phyloP scores from a whole-genome alignment of 2,113 vertebrate species.

The Muntiacus reevesi region DNA sequence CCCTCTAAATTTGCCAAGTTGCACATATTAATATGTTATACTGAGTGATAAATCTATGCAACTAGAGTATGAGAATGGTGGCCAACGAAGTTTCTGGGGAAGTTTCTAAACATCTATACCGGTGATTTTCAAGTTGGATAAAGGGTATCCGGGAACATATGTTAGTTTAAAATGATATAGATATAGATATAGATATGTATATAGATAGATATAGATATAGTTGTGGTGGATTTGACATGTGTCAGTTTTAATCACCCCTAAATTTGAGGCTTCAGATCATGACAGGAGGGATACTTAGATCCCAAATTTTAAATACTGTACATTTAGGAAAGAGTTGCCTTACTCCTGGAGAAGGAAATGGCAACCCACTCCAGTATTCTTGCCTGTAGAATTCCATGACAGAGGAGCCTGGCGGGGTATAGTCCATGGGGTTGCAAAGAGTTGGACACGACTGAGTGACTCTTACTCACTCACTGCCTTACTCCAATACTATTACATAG shows the following conservation, averaged over 20 bases:
- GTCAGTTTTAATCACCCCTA: neutral
- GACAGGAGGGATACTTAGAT: neutral
- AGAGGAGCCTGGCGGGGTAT: neutral
- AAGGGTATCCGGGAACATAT: neutral
- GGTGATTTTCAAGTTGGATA: neutral
- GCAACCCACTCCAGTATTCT: neutral
- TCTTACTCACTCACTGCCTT: neutral
- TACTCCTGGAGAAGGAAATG: neutral
- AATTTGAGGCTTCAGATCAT: neutral
- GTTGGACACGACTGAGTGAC: neutral
- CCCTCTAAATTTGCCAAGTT: neutral
- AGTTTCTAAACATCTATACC: neutral
- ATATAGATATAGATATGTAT: neutral
- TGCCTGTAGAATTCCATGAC: neutral
- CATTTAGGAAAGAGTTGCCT: neutral
- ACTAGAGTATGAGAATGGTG: neutral
- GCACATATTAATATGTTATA: neutral
- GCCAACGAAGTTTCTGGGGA: neutral
- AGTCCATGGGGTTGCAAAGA: neutral
- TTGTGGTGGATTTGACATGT: neutral
- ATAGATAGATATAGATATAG: neutral
- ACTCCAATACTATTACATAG: neutral
- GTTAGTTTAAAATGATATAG: neutral
- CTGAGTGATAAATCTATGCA: neutral
- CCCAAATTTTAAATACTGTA: neutral